Base-by-base conservation (phyloP, 2,888 invertebrate species). In the Torymus tubicola region DNA sequence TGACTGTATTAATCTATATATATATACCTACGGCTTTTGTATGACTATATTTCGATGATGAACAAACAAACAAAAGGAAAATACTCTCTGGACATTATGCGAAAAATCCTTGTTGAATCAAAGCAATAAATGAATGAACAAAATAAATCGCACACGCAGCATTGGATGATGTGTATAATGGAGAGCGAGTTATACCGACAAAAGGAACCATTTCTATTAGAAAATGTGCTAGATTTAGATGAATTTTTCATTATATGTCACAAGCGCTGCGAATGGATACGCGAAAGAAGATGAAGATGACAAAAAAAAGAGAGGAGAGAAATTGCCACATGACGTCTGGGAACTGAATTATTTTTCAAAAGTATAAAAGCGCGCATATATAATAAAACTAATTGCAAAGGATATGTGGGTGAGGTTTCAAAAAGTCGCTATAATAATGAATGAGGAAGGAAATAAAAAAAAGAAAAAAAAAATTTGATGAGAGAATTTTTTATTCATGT, bases 171-270 rank as follows among this genome's bases (percentile, higher is more conserved):
- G 50, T 2, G 16, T 58, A 21, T 18, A 55, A 24, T 8, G 58
- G 8, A 42, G 8, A 42, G 42, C 42, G 42, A 71, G 57, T 14
- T 14, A 24, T 65, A 64, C 55, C n/a, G 42, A 52, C 42, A 63
- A 50, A 50, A 65, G 24, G 14, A 61, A 24, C 31, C 12, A 64
- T 13, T 78, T 52, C 13, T 70, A 53, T 61, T 78, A 78, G 60
- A 55, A 55, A 73, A 78, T 63, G 52, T 73, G 67, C 72, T 72
- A 78, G 78, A 72, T 61, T 72, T 78, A 78, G 60, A 72, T 55
- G 42, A 64, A 65, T 63, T 78, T 21, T 60, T 16, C 61, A 78
- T 57, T 71, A 31, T 75, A 31, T n/a, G 16, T 31, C 58, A 11
- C 58, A 11, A 55, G 11, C 10, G 18, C 68, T 65, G 12, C 16